Conservation (phyloP, 1,140 invertebrate genomes). For the Bicyclus anynana region DNA sequence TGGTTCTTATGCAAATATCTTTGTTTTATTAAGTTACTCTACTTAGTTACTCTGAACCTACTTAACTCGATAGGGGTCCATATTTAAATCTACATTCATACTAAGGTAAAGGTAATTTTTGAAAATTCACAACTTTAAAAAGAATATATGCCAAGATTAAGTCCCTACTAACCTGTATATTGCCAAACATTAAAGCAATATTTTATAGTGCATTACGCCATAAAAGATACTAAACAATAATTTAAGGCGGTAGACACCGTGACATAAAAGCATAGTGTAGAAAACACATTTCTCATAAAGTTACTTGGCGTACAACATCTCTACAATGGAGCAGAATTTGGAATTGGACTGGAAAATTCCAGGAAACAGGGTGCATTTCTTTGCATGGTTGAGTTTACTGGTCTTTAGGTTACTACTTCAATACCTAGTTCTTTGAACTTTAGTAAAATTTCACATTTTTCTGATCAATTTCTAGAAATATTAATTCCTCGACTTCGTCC, state of each 20-base stretch:
- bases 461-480: no score
- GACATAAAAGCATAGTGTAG: slow-evolving; percentile 60
- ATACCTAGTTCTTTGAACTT: no score
- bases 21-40: no score
- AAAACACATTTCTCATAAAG: slow-evolving; percentile 69
- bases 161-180: not conserved
- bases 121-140: not conserved
- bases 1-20: no score
- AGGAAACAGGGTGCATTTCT: slow-evolving; percentile 49
- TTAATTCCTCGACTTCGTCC: no score
- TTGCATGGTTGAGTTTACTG: slow-evolving; percentile 14
- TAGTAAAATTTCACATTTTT: no score
- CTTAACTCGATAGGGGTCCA: no score
- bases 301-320: slow-evolving; percentile 62
- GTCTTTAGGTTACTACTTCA: no score
- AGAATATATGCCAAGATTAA: not conserved
- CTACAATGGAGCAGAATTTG: slow-evolving; percentile 63
- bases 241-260: slow-evolving; percentile 43
- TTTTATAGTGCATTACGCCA: slow-evolving; percentile 14
- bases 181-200: not conserved
- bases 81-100: no score
- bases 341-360: slow-evolving; percentile 68
- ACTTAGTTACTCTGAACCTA: no score
- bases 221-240: slow-evolving; percentile 53
- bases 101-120: no score